Percentiles rank a stretch among this genome's conserved stretches.
Evolutionary conservation across 2,113 vertebrate genomes (phyloP).

Genomic region (Acanthochromis polyacanthus): DNA sequence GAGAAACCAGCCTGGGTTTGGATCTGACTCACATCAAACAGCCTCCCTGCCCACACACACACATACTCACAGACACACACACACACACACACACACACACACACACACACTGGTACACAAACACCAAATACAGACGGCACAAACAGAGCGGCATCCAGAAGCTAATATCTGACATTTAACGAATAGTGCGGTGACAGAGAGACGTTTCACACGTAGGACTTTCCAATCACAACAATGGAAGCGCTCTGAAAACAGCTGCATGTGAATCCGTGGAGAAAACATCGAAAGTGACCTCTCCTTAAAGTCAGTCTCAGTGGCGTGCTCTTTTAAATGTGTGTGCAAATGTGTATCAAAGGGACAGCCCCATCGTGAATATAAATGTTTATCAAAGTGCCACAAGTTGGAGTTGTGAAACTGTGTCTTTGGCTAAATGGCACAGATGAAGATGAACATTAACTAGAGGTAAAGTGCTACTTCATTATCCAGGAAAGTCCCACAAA

Average conservation of each 20-base stretch:
- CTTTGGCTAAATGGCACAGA: conserved; percentile 31
- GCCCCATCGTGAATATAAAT: conserved; percentile 50
- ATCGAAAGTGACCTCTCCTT: conserved; percentile 3
- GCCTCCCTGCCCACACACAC: conserved; percentile 83
- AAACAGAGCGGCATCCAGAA: conserved; percentile 80
- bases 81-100: conserved; percentile 60
- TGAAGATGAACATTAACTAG: neutral
- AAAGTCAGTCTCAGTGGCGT: conserved; percentile 1
- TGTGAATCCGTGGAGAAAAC: neutral
- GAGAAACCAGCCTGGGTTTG: conserved; percentile 84
- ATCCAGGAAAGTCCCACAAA: conserved; percentile 63
- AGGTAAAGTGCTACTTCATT: neutral
- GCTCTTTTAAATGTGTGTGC: conserved; percentile 15
- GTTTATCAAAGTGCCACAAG: conserved; percentile 34
- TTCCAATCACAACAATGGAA: conserved; percentile 51
- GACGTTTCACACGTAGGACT: conserved; percentile 43
- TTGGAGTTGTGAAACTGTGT: conserved; percentile 71
- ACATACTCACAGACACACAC: conserved; percentile 60
- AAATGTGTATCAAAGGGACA: conserved; percentile 39
- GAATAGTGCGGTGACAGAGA: conserved; percentile 63
- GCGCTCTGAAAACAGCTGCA: conserved; percentile 27
- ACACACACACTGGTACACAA: conserved; percentile 64
- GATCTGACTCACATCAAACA: conserved; percentile 88
- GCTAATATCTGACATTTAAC: conserved; percentile 87
- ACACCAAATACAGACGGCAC: conserved; percentile 74